Evolutionary conservation across 2,888 invertebrate genomes (phyloP).

Genomic region (Polyommatus icarus): DNA sequence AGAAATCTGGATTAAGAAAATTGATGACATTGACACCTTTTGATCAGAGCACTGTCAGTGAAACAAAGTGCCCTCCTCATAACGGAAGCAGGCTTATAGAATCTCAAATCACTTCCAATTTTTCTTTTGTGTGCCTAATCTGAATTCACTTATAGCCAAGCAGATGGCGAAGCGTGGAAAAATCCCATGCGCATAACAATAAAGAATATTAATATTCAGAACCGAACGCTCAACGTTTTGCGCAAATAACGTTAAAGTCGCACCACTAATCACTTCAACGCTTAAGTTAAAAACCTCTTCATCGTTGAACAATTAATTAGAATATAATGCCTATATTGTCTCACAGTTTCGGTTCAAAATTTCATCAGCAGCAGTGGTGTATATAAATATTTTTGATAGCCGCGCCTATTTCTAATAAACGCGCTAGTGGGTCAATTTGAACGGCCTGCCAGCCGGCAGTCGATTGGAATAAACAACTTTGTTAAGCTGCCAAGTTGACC

Average conservation of each 20-base stretch:
- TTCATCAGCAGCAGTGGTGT: background rate
- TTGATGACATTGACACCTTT: background rate
- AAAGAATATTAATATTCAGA: conserved; percentile 28
- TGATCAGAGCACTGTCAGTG: background rate
- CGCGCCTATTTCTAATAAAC: conserved; percentile 5
- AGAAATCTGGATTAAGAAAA: background rate
- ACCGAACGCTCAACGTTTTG: conserved; percentile 21
- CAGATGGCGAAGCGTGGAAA: conserved; percentile 25
- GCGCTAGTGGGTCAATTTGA: background rate
- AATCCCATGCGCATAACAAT: conserved; percentile 30
- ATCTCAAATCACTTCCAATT: conserved; percentile 23
- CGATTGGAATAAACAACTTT: conserved; percentile 21
- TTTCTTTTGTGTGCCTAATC: conserved; percentile 20
- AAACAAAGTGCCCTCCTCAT: background rate
- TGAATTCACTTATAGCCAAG: conserved; percentile 18
- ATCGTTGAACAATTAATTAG: background rate
- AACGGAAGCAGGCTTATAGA: background rate
- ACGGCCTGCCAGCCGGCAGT: conserved; percentile 12
- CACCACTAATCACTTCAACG: background rate
- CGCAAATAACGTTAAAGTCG: background rate
- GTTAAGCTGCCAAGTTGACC: conserved; percentile 28
- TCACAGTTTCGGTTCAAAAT: background rate
- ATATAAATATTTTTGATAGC: background rate
- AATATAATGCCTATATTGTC: no score
- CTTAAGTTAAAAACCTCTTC: background rate